Evolutionary conservation across 2,797 vertebrate species (phyloP), one percentile per base, ranked within the genome.

Genomic region (Picus viridis): DNA sequence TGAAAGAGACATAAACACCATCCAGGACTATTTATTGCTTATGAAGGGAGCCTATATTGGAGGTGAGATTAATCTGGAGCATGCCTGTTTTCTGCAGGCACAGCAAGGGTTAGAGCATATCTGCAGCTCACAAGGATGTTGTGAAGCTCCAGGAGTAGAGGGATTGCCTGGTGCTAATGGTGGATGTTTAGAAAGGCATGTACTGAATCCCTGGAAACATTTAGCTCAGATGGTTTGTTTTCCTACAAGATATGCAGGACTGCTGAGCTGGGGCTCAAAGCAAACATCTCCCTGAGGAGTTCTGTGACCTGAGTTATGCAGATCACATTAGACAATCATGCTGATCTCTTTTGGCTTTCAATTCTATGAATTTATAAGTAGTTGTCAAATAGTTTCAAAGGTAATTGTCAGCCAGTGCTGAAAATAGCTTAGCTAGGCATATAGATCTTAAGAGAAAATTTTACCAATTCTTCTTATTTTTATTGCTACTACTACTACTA

Each of bases 341-440:
- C 69, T 2, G 2, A 29, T 24, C 79, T 69, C 76, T 83, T 90
- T 30, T 36, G 67, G 43, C 73, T 92, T 72, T 76, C 92, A 83
- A 14, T 45, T 49, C 88, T 65, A 81, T 81, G 92, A 89, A 95
- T 96, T 89, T 89, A 22, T 75, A 94, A 94, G 73, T 34, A 92
- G 78, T 10, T 6, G 5, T 53, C 92, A 83, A 91, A 94, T 19
- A 93, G 83, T 94, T 92, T 62, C 72, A 49, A 47, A 8, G 17
- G 7, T 83, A 91, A 94, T 86, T 77, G 84, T 47, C 94, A 90
- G 81, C 32, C 17, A 5, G 45, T 18, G 57, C 81, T 90, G 86
- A 72, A 89, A 96, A 94, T 72, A 94, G 86, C 92, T 94, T 71
- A 91, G 88, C 82, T 83, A 87, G 79, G 81, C 91, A 89, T 2